These are phyloP conservation scores for Aromia moschata DNA, from an alignment of 2,888 invertebrate genomes.

Conservation along the genomic window DNA sequence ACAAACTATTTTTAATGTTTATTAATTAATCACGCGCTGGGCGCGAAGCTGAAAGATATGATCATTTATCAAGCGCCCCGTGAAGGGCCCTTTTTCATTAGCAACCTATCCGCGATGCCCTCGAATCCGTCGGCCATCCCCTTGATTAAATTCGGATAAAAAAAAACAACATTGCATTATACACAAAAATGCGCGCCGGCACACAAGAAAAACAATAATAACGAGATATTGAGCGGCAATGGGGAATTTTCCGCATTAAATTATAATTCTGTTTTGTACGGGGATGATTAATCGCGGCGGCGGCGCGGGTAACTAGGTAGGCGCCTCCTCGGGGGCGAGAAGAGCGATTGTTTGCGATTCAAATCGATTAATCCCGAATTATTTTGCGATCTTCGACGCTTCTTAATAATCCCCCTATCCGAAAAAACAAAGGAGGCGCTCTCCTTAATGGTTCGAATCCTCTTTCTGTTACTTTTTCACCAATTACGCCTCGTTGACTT, in stretches of 20 bases:
- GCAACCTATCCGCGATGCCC: slow-evolving; percentile 41
- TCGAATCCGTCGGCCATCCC: slow-evolving; percentile 39
- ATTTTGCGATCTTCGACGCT: slow-evolving; percentile 1
- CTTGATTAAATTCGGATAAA: slow-evolving; percentile 43
- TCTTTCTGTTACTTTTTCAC: too few species aligned
- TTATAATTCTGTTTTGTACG: slow-evolving; percentile 13
- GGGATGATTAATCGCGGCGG: slow-evolving; percentile 14
- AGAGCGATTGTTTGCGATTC: neutral
- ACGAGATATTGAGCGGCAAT: slow-evolving; percentile 38
- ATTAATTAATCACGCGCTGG: slow-evolving; percentile 56
- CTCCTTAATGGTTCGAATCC: too few species aligned
- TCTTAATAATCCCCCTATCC: neutral
- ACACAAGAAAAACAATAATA: slow-evolving; percentile 38
- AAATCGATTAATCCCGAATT: neutral
- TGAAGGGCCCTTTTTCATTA: slow-evolving; percentile 55
- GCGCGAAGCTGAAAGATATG: slow-evolving; percentile 51
- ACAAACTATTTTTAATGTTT: slow-evolving; percentile 56
- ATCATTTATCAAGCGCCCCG: slow-evolving; percentile 56
- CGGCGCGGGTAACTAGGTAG: too few species aligned
- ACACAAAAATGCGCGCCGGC: slow-evolving; percentile 25
- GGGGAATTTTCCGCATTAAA: slow-evolving; percentile 34
- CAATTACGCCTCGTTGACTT: too few species aligned
- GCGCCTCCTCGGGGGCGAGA: neutral
- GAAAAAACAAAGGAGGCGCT: too few species aligned
- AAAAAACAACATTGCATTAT: slow-evolving; percentile 32